Conservation (phyloP, 1,140 invertebrate genomes). For the Pseudoatta argentina region DNA sequence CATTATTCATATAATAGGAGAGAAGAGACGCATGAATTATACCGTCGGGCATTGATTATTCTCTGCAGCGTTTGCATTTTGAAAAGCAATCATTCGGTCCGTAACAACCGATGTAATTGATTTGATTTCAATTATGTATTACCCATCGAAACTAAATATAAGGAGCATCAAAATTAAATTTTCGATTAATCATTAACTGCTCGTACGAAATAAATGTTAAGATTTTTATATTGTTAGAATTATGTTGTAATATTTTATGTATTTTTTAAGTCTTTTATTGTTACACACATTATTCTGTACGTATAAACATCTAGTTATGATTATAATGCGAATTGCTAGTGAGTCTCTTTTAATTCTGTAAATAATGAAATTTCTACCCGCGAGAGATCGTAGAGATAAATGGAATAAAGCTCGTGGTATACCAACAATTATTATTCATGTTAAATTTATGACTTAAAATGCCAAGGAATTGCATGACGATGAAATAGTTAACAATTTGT, state of each 20-base stretch:
- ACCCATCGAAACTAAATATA: constrained; percentile 33
- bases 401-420: neutral
- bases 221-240: neutral
- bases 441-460: constrained; percentile 34
- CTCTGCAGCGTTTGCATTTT: constrained; percentile 37
- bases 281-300: neutral
- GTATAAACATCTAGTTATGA: neutral
- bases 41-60: constrained; percentile 50
- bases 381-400: constrained; percentile 29
- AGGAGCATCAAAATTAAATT: neutral
- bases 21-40: constrained; percentile 50
- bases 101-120: constrained; percentile 44
- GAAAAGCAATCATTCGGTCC: constrained; percentile 36
- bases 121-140: constrained; percentile 54
- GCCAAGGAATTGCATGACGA: neutral
- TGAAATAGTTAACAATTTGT: neutral
- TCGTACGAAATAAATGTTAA: neutral
- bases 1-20: constrained; percentile 46
- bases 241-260: neutral
- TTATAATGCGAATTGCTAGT: neutral
- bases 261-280: constrained; percentile 8
- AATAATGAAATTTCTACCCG: neutral
- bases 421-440: neutral
- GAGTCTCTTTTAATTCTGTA: constrained; percentile 17
- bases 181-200: constrained; percentile 22